Percentiles rank a stretch among this genome's conserved stretches.
Conservation (phyloP, 2,113 vertebrate species). For the Paratilapia polleni region DNA sequence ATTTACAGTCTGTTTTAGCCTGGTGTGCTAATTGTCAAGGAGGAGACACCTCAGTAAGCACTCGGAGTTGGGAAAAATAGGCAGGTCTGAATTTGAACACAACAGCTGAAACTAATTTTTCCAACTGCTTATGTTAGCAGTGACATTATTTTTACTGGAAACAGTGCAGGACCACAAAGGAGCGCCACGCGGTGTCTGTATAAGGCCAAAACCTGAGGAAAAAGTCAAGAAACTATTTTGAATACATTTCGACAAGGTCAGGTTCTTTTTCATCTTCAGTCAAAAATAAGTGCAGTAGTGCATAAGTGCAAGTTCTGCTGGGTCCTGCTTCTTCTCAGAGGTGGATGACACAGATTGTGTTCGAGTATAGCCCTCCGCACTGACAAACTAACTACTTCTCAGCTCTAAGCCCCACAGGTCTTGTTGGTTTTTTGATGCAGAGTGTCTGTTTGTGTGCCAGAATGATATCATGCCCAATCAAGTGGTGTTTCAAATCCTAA, state of each 20-base stretch:
- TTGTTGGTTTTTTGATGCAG: conserved; percentile 72
- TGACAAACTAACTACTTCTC: conserved; percentile 43
- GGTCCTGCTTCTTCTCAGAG: conserved; percentile 75
- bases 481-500: conserved; percentile 83
- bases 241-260: conserved; percentile 65
- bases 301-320: conserved; percentile 41
- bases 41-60: conserved; percentile 73
- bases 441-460: conserved; percentile 79
- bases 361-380: conserved; percentile 29
- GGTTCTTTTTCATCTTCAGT: conserved; percentile 72
- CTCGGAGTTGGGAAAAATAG: conserved; percentile 42
- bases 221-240: conserved; percentile 77
- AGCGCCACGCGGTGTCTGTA: conserved; percentile 75
- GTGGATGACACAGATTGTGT: conserved; percentile 42
- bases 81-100: conserved; percentile 66
- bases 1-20: conserved; percentile 74
- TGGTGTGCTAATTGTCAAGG: conserved; percentile 77
- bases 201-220: conserved; percentile 81
- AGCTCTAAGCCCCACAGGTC: conserved; percentile 63
- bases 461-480: conserved; percentile 83
- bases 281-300: conserved; percentile 61
- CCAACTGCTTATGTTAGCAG: conserved; percentile 78
- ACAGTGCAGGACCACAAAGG: conserved; percentile 70
- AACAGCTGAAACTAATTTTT: conserved; percentile 80
- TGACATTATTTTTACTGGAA: conserved; percentile 83